phyloP scores from a whole-genome alignment of 2,797 vertebrate genomes.

The Helicolenus hilgendorfi region DNA sequence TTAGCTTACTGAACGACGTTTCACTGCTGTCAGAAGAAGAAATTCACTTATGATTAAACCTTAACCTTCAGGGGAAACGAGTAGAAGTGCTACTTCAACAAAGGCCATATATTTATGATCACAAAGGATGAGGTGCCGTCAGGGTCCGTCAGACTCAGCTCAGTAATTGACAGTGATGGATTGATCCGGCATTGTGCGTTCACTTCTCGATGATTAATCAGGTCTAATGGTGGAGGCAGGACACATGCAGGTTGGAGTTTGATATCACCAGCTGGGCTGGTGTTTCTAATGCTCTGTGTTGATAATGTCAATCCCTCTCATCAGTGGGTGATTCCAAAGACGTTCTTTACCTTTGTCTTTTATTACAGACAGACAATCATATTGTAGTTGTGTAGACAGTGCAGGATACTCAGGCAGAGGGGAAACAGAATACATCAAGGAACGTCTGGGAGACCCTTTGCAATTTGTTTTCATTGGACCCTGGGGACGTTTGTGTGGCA shows the following conservation, averaged over 20 bases:
- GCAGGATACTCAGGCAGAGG: neutral
- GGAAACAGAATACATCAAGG: neutral
- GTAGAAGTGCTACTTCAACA: neutral
- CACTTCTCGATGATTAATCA: neutral
- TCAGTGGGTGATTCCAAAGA: neutral
- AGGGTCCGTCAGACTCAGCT: slow-evolving; percentile 20
- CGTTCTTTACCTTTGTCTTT: neutral
- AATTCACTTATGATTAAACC: neutral
- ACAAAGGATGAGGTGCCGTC: slow-evolving; percentile 6
- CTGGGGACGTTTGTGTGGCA: neutral
- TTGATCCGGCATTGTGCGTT: neutral
- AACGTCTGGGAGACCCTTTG: neutral
- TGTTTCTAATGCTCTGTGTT: neutral
- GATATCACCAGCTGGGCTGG: neutral
- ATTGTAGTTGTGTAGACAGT: neutral
- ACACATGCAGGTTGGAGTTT: neutral
- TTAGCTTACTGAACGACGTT: neutral
- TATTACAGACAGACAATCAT: neutral
- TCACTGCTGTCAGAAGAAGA: neutral
- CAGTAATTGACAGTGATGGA: slow-evolving; percentile 11
- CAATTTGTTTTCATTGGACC: slow-evolving; percentile 12
- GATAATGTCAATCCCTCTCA: neutral
- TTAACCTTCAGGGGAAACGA: neutral
- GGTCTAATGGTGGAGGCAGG: neutral
- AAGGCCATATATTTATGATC: slow-evolving; percentile 10